Evolutionary conservation across 2,797 vertebrate species (phyloP).

Genomic region (Chelmon rostratus): DNA sequence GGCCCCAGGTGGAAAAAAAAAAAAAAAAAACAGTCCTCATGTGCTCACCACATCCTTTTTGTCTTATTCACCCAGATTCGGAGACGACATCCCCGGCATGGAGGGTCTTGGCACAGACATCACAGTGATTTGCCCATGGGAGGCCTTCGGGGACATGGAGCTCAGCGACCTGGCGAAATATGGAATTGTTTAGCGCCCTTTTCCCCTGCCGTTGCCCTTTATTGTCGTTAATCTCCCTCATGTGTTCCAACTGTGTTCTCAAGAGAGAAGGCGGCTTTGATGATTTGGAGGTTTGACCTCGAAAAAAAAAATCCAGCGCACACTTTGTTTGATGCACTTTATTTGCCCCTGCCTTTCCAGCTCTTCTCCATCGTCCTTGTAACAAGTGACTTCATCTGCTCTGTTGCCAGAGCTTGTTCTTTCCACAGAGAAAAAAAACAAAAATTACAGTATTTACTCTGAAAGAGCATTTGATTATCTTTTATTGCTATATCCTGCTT

Average conservation of each 20-base stretch:
- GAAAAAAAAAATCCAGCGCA: conserved; percentile 20
- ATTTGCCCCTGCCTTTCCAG: conserved; percentile 16
- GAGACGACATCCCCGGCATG: conserved; percentile 97
- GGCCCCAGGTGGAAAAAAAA: too few species aligned
- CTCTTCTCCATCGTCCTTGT: not conserved
- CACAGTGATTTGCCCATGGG: conserved; percentile 88
- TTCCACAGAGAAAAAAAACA: conserved; percentile 9
- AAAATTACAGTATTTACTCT: conserved; percentile 2
- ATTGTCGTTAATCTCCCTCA: conserved; percentile 1
- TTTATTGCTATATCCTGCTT: conserved; percentile 6
- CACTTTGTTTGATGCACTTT: conserved; percentile 52
- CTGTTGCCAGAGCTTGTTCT: not conserved
- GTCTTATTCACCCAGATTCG: conserved; percentile 83
- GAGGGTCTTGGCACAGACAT: conserved; percentile 92
- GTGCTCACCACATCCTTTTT: conserved; percentile 5
- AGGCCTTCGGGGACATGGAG: conserved; percentile 89
- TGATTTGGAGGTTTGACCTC: conserved; percentile 47
- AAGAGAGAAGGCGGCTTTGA: conserved; percentile 41
- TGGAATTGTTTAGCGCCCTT: conserved; percentile 81
- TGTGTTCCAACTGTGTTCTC: conserved; percentile 9
- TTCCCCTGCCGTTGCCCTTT: not conserved
- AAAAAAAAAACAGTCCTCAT: not conserved
- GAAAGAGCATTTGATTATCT: conserved; percentile 32
- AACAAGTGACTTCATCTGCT: conserved; percentile 4
- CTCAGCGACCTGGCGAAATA: conserved; percentile 88